These are phyloP conservation scores for Spermophilus dauricus DNA, from an alignment of 2,113 vertebrate species.

Conservation along the genomic window DNA sequence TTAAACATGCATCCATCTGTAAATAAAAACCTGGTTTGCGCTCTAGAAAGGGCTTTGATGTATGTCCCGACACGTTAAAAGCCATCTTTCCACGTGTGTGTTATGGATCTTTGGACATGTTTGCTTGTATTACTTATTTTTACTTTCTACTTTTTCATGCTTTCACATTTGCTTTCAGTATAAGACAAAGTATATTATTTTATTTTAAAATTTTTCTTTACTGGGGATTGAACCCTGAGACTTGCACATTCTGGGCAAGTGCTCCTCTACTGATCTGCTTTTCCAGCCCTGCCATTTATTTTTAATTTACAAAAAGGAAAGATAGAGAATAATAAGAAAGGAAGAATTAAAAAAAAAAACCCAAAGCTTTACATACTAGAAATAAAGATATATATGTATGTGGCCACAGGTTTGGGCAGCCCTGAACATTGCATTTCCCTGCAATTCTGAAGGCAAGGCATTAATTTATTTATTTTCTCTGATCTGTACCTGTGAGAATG, in stretches of 20 bases:
- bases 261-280: too few relatives aligned
- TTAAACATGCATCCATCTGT: background rate
- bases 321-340: background rate
- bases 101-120: background rate
- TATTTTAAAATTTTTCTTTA: too few relatives aligned
- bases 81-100: background rate
- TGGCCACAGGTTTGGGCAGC: accelerated
- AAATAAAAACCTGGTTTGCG: background rate
- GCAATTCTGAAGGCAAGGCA: background rate
- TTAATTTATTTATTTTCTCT: background rate
- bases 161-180: background rate
- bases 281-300: background rate
- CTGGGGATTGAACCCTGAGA: too few relatives aligned
- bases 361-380: background rate
- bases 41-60: background rate
- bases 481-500: background rate
- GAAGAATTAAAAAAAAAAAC: background rate
- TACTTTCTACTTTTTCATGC: background rate
- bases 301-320: background rate
- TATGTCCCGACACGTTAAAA: background rate
- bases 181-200: background rate
- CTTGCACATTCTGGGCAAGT: too few relatives aligned
- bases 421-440: background rate
- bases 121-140: background rate
- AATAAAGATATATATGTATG: accelerated